phyloP scores from a whole-genome alignment of 2,113 vertebrate genomes.

The rabbit (Oryctolagus cuniculus) region mOryCun1.1 NC_091436.1:168142001-168142500 shows the following conservation, averaged over 20 bases:
- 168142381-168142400: background rate
- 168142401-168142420: background rate
- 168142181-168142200: background rate
- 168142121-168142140: background rate
- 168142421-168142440: too few species aligned
- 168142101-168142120: background rate
- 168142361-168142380: background rate
- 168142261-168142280: background rate
- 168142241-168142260: background rate
- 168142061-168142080: background rate
- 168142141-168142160: background rate
- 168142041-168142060: background rate
- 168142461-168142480: too few species aligned
- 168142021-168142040: background rate
- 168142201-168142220: constrained; percentile 41
- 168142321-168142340: background rate
- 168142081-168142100: background rate
- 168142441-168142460: too few species aligned
- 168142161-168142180: background rate
- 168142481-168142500: too few species aligned
- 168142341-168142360: background rate
- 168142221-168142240: background rate
- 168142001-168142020: background rate
- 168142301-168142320: background rate
- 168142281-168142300: background rate